Base-by-base conservation (phyloP, 2,888 invertebrate genomes). In the Ophioninae sp. region DNA sequence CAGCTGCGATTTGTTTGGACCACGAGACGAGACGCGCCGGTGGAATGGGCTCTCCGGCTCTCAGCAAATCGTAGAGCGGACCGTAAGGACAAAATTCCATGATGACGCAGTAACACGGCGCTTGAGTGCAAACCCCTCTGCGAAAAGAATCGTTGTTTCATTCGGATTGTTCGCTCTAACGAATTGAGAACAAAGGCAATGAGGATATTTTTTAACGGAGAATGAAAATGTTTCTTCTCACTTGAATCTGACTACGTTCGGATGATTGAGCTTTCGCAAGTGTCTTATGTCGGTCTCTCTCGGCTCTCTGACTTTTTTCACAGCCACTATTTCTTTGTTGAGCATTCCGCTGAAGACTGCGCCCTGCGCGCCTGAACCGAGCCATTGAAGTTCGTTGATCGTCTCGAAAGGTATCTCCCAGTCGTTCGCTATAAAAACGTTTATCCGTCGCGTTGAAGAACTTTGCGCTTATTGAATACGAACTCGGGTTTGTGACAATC, bases 81-180 rank as follows among this genome's bases (percentile, higher is more conserved):
- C 99, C 99, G 90, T 97, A 97, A 2, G 98, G 97, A 92, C 99
- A 99, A 93, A 96, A 99, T 92, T 99, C 99, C 99, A 99, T 99
- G 78, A 99, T 96, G 87, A 99, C 97, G 92, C 98, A 98, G 91
- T 96, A 98, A 89, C 97, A 97, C 0, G 98, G 98, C 7, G 97
- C 95, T 91, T 97, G 96, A 0, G 97, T 97, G 92, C 99, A 99
- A 6, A 99, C 97, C 70, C 99, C 99, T 92, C 96, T 96, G 93
- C 92, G 92, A 90, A 84, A 56, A 13, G 50, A 50, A 50, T 17
- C 50, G 50, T 50, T 50, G 6, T 50, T 50, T 50, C 17, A 44
- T 44, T 10, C 44, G 13, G 8, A 10, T 13, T 44, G 7, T 44
- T 13, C 13, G 44, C 44, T 0, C 13, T 41, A 10, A 1, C 2